Conservation (phyloP, 2,113 vertebrate species). For the Brachypteracias leptosomus region DNA sequence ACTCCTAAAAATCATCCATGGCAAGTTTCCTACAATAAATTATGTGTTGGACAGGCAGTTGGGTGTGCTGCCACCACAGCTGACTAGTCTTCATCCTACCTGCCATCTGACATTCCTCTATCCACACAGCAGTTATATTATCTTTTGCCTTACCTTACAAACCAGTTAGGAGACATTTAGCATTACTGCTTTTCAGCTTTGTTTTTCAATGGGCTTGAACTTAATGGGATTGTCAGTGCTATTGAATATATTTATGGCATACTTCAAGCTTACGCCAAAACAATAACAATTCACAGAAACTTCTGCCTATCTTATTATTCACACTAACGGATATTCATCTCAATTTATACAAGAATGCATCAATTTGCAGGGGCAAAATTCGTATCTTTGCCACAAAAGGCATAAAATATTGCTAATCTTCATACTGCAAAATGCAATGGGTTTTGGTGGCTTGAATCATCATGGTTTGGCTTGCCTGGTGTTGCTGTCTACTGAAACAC, state of each 20-base stretch:
- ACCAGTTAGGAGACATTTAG: background rate
- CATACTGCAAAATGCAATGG: background rate
- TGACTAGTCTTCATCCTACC: background rate
- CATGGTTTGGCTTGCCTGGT: background rate
- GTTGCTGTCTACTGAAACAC: background rate
- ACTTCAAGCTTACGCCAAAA: background rate
- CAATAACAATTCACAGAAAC: conserved; percentile 6
- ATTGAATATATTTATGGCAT: background rate
- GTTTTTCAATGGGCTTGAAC: background rate
- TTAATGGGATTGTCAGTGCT: conserved; percentile 31
- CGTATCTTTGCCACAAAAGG: background rate
- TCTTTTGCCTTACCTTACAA: background rate
- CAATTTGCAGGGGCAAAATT: background rate
- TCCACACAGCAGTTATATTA: background rate
- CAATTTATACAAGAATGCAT: background rate
- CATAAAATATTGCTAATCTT: background rate
- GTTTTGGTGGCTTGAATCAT: too few relatives aligned
- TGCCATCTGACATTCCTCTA: background rate
- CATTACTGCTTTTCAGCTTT: background rate
- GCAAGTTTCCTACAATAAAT: background rate
- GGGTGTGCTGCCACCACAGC: background rate
- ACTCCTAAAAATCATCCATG: background rate
- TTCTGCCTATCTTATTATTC: conserved; percentile 12
- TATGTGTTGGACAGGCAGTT: background rate
- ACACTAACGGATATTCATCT: conserved; percentile 14